Evolutionary conservation across 2,797 vertebrate genomes (phyloP).

Genomic region (Malacoctenus gilli): DNA sequence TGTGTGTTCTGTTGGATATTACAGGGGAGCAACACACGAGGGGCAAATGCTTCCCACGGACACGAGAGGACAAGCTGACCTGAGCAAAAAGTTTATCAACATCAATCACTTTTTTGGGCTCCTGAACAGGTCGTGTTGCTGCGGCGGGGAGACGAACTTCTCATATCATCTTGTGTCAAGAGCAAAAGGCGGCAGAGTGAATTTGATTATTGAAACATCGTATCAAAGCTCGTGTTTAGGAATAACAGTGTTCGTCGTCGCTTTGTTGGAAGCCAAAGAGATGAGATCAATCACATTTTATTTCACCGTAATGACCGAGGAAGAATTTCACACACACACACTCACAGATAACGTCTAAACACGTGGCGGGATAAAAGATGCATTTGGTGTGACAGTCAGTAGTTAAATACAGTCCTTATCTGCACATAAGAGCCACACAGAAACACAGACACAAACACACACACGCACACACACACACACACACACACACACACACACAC

Average conservation of each 20-base stretch:
- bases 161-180: not conserved
- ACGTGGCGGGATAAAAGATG: conserved; percentile 9
- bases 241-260: too few species aligned
- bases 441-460: conserved; percentile 9
- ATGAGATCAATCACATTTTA: conserved; percentile 18
- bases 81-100: conserved; percentile 20
- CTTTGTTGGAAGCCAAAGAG: not conserved
- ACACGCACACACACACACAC: conserved; percentile 3
- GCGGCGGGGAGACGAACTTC: conserved; percentile 6
- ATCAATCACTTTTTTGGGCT: conserved; percentile 17
- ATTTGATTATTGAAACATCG: conserved; percentile 20
- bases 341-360: not conserved
- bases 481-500: conserved; percentile 3
- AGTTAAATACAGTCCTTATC: conserved; percentile 42
- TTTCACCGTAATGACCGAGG: not conserved
- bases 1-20: too few species aligned
- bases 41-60: too few species aligned
- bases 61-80: too few species aligned
- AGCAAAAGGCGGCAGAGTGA: not conserved
- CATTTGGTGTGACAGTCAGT: conserved; percentile 10
- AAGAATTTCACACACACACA: not conserved
- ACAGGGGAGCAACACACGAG: too few species aligned
- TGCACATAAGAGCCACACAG: conserved; percentile 18
- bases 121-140: conserved; percentile 7
- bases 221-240: too few species aligned